Conservation (phyloP, 2,113 vertebrate genomes). For the Speoplatyrhinus poulsoni region DNA sequence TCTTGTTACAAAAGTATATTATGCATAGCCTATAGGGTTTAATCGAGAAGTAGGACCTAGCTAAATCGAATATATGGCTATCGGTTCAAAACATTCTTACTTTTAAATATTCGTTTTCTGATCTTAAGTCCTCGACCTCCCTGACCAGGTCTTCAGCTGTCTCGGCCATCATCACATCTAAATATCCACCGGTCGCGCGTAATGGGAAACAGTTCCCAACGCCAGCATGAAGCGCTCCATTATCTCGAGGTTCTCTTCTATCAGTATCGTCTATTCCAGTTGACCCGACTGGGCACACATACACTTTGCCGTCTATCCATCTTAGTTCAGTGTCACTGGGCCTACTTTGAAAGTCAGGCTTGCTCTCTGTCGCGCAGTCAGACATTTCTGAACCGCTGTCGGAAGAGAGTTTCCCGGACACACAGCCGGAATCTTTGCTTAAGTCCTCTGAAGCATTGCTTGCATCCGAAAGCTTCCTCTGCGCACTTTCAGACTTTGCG, state of each 20-base stretch:
- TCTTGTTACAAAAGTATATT: not conserved
- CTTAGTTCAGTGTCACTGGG: slow-evolving; percentile 67
- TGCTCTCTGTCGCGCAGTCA: slow-evolving; percentile 85
- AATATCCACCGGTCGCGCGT: slow-evolving; percentile 28
- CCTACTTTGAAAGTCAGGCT: slow-evolving; percentile 71
- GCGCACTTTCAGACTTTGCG: slow-evolving; percentile 45
- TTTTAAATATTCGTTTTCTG: slow-evolving; percentile 98
- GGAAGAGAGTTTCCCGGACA: slow-evolving; percentile 76
- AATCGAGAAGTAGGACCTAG: not conserved
- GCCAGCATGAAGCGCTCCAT: slow-evolving; percentile 40
- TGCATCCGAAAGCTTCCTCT: slow-evolving; percentile 72
- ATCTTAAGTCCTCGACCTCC: slow-evolving; percentile 94
- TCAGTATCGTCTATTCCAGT: slow-evolving; percentile 13
- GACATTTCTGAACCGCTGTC: slow-evolving; percentile 92
- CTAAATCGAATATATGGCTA: not conserved
- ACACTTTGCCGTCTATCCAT: slow-evolving; percentile 59
- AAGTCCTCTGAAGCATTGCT: slow-evolving; percentile 71
- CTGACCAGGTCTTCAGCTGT: slow-evolving; percentile 82
- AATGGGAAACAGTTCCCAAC: slow-evolving; percentile 41
- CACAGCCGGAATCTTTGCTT: slow-evolving; percentile 72
- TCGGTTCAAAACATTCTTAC: slow-evolving; percentile 70
- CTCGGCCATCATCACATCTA: slow-evolving; percentile 82
- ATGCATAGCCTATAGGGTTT: not conserved
- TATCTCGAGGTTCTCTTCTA: slow-evolving; percentile 45
- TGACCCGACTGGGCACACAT: slow-evolving; percentile 35